phyloP scores from a whole-genome alignment of 2,113 vertebrate genomes.

The Laterallus jamaicensis region DNA sequence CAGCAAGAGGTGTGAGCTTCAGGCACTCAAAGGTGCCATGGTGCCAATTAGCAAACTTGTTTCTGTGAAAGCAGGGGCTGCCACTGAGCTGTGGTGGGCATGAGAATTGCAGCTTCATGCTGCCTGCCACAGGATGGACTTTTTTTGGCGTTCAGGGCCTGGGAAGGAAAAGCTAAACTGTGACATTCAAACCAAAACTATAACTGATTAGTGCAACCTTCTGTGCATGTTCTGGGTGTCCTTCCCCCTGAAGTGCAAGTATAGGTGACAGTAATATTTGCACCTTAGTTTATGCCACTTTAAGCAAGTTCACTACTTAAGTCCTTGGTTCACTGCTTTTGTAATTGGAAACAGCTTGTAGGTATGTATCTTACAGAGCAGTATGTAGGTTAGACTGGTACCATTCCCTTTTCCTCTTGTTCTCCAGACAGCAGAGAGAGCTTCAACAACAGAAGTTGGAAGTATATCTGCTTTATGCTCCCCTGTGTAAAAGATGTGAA shows the following conservation, averaged over 20 bases:
- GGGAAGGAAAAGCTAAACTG: neutral
- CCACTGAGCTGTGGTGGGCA: neutral
- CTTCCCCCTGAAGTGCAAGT: neutral
- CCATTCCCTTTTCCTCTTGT: neutral
- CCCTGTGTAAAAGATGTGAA: neutral
- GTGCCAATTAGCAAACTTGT: neutral
- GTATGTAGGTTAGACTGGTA: accelerated
- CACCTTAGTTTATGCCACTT: neutral
- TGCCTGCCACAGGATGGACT: neutral
- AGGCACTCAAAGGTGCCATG: neutral
- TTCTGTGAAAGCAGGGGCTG: neutral
- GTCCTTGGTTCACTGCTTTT: neutral
- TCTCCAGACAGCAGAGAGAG: neutral
- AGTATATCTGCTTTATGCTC: neutral
- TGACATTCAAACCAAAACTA: neutral
- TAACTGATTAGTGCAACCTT: neutral
- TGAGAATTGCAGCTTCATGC: neutral
- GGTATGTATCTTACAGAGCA: neutral
- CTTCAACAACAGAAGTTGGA: neutral
- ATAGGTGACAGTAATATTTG: neutral
- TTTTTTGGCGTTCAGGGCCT: neutral
- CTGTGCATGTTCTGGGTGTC: neutral
- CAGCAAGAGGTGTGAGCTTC: neutral
- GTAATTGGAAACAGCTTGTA: neutral
- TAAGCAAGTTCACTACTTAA: neutral